phyloP scores from a whole-genome alignment of 2,888 invertebrate genomes.

The Nomada ruficornis region DNA sequence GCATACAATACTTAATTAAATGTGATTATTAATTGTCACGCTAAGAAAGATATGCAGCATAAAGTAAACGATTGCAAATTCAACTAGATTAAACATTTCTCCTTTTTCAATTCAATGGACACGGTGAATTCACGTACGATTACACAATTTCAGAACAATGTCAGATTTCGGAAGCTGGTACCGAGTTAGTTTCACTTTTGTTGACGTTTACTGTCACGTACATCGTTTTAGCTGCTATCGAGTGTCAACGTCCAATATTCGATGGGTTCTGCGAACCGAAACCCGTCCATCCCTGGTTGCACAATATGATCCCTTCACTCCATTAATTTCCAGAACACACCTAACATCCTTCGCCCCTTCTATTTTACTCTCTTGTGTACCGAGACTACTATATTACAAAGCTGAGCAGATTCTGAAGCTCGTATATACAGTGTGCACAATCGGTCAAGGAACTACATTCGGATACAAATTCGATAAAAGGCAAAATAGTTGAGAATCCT shows the following conservation, averaged over 20 bases:
- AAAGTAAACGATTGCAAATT: no score
- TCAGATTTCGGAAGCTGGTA: not conserved
- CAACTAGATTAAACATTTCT: no score
- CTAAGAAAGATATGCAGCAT: no score
- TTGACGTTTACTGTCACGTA: constrained; percentile 17
- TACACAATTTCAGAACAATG: not conserved
- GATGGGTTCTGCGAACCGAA: constrained; percentile 45
- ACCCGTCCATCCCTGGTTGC: constrained; percentile 44
- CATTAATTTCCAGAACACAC: constrained; percentile 52
- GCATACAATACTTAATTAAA: no score
- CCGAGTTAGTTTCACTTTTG: constrained; percentile 29
- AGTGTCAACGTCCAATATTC: constrained; percentile 53
- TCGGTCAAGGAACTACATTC: no score
- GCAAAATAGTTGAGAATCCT: no score
- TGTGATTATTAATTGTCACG: no score
- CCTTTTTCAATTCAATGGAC: not conserved
- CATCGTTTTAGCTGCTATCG: constrained; percentile 22
- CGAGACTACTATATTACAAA: constrained; percentile 13
- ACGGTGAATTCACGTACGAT: not conserved
- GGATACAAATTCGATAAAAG: no score
- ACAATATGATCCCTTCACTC: constrained; percentile 36
- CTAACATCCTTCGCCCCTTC: constrained; percentile 43
- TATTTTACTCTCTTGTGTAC: constrained; percentile 22
- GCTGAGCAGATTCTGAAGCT: not conserved
- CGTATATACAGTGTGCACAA: not conserved